These are phyloP conservation scores for Conger conger DNA, from an alignment of 2,113 vertebrate species.

Conservation along the genomic window DNA sequence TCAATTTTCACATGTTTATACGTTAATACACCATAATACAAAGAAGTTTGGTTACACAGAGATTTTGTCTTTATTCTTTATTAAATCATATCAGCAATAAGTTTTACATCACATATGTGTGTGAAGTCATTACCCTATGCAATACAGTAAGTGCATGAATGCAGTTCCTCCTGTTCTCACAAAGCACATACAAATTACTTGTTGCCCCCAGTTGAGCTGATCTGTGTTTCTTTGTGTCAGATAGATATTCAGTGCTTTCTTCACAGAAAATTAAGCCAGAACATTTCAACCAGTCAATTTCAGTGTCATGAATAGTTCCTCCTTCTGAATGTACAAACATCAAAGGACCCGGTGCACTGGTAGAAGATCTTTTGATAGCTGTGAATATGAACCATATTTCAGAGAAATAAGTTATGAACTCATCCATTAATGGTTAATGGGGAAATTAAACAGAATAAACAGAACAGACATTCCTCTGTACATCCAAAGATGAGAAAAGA, in stretches of 20 bases:
- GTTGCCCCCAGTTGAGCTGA: constrained; percentile 8
- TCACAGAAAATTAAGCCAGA: no score
- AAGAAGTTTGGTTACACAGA: not conserved
- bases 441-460: not conserved
- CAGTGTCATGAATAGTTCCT: no score
- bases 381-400: no score
- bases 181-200: constrained; percentile 15
- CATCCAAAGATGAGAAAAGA: not conserved
- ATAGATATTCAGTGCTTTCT: not conserved
- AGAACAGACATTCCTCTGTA: not conserved
- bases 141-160: constrained; percentile 38
- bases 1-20: not conserved
- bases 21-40: not conserved
- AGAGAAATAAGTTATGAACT: no score
- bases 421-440: no score
- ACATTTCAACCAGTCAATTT: no score
- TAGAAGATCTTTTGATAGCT: no score
- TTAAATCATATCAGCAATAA: constrained; percentile 28
- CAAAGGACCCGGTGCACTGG: no score
- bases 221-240: not conserved
- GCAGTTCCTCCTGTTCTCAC: constrained; percentile 8
- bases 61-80: constrained; percentile 26
- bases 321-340: no score
- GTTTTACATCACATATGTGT: constrained; percentile 20
- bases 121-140: constrained; percentile 33